Percentiles rank a stretch among this genome's conserved stretches.
Conservation (phyloP, 2,797 vertebrate species). For the Macropus fuliginosus region DNA sequence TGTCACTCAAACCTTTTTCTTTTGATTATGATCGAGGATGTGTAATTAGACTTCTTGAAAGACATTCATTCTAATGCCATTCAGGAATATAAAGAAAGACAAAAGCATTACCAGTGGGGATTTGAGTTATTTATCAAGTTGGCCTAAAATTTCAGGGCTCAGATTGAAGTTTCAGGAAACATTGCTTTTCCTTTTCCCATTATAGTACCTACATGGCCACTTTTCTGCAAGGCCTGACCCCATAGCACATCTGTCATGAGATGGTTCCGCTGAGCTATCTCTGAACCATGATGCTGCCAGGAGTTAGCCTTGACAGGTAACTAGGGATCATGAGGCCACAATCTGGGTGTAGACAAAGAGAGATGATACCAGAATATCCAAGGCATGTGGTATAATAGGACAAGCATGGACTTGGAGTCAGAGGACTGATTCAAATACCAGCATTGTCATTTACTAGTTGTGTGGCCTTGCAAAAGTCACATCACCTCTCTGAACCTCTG, state of each 20-base stretch:
- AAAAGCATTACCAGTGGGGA: conserved; percentile 43
- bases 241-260: conserved; percentile 18
- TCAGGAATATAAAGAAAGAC: conserved; percentile 51
- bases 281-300: neutral
- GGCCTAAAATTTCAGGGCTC: conserved; percentile 46
- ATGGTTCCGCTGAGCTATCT: conserved; percentile 24
- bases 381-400: neutral
- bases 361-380: neutral
- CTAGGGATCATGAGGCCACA: neutral
- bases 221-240: conserved; percentile 11
- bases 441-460: neutral
- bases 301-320: neutral
- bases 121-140: conserved; percentile 61
- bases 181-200: neutral
- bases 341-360: neutral
- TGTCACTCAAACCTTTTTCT: conserved; percentile 71
- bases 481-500: neutral
- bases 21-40: conserved; percentile 72
- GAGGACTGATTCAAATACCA: neutral
- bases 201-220: neutral
- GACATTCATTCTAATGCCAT: conserved; percentile 64
- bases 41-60: conserved; percentile 67
- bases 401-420: neutral
- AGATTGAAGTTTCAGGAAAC: conserved; percentile 21
- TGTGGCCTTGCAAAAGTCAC: neutral